Base-by-base conservation (phyloP, 2,113 vertebrate genomes). In the Xenopus borealis region DNA sequence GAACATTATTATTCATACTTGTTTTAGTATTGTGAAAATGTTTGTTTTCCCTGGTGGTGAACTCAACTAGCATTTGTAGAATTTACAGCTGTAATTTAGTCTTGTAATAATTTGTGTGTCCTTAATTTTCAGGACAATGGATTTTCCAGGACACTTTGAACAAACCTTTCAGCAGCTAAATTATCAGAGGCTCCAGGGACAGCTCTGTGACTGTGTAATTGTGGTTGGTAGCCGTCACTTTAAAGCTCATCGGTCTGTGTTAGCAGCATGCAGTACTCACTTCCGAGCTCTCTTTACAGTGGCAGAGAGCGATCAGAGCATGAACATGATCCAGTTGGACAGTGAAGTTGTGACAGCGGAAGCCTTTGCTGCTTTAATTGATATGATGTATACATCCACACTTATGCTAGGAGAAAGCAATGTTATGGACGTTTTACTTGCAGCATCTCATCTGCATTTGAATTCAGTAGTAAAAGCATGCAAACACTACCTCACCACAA, bases 361-460 rank as follows among this genome's bases (percentile, higher is more conserved):
- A 82, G 97, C 97, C 2, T 99, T 98, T 58, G 95, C 97, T 0
- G 95, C 95, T 0, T 91, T 98, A 59, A 92, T 99, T 68, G 97
- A 99, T 86, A 98, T 99, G 97, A 98, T 99, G 96, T 99, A 99
- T 63, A 98, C 96, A 0, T 99, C 97, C 33, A 98, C 95, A 0
- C 93, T 98, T 2, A 97, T 98, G 94, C 93, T 98, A 1, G 96
- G 96, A 10, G 96, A 98, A 83, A 99, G 96, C 87, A 99, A 99
- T 0, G 97, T 99, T 27, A 99, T 99, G 97, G 97, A 99, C 46
- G 90, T 99, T 75, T 89, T 98, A 78, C 82, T 98, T 46, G 96
- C 97, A 11, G 96, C 97, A 4, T 99, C 97, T 23, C 97, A 99
- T 81, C 88, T 99, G 75, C 97, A 98, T 80, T 87, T 99, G 69